phyloP scores from a whole-genome alignment of 2,888 invertebrate species.

The Aphrophora alni region DNA sequence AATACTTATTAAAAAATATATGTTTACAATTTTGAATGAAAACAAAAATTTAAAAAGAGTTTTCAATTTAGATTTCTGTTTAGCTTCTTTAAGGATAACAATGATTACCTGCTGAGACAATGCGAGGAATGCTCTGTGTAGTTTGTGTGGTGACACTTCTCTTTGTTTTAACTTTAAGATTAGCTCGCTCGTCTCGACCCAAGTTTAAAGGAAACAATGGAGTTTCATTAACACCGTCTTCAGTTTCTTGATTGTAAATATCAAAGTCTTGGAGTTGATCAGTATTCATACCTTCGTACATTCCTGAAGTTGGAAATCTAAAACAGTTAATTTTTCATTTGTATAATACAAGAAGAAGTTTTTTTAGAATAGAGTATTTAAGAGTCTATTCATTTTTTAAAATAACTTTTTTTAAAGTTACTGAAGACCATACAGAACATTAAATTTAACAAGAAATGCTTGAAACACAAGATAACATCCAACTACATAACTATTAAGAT shows the following conservation, averaged over 20 bases:
- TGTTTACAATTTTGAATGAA: background rate
- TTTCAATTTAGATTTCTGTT: no score
- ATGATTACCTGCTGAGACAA: slow-evolving; percentile 21
- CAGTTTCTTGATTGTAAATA: background rate
- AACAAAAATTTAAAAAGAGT: background rate
- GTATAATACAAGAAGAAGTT: no score
- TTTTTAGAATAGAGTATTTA: no score
- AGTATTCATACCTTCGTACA: background rate
- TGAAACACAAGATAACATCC: no score
- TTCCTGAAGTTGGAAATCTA: background rate
- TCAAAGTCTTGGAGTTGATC: background rate
- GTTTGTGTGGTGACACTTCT: background rate
- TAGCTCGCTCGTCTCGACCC: slow-evolving; percentile 15
- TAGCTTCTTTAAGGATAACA: background rate
- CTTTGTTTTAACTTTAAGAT: background rate
- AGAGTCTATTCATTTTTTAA: no score
- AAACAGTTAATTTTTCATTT: background rate
- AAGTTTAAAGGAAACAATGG: background rate
- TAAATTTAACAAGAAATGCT: no score
- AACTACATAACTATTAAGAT: no score
- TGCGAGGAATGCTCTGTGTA: slow-evolving; percentile 10
- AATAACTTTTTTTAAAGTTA: no score
- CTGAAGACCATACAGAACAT: no score
- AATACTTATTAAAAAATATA: slow-evolving; percentile 54
- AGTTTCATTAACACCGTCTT: background rate